Evolutionary conservation across 1,140 invertebrate genomes (phyloP), one percentile per base, ranked within the genome.

Genomic region (Drosophila melanica): DNA sequence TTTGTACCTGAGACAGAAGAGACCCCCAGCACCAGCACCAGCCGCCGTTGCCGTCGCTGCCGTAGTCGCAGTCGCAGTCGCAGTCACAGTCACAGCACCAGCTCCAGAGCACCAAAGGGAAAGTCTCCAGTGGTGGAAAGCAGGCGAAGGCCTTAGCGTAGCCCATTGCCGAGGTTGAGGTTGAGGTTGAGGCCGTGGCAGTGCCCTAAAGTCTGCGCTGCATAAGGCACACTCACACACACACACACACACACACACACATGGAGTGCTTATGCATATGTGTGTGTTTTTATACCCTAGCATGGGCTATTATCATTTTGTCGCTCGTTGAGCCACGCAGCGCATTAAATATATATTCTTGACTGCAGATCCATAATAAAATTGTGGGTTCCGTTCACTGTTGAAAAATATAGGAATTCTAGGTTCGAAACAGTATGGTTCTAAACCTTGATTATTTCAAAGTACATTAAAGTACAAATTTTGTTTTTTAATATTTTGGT

Each of bases 171-270:
- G 44, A 42, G 44, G 59, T 42, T 54, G 47, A 73, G 55, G 54
- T 48, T 55, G 55, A 62, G 71, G 71, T 69, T 62, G 65, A 69
- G 65, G 71, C 57, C 51, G 58, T 55, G 82, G 72, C 69, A 87
- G 84, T 87, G 82, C 82, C 82, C 82, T 79, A 87, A 87, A 89
- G 82, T 87, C 82, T 87, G 84, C 82, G 82, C 84, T 89, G 81
- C 66, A 74, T 63, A 65, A 58, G 39, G 53, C 45, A 65, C 44
- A 63, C 35, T 47, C 35, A 57, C n/a, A 62, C 50, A 57, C 20
- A 45, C 51, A 58, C 33, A 59, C 23, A 55, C 27, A 50, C 33
- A 60, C 35, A 39, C 37, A 73, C 44, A n/a, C 6, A 14, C 42
- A 66, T 33, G 47, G 20, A n/a, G 18, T 23, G 60, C 16, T 27